A percentile compares a stretch with the other conserved stretches of the same genome.
These are phyloP conservation scores for Hylomyscus alleni DNA, from an alignment of 2,797 vertebrate genomes.

Conservation along the genomic window DNA sequence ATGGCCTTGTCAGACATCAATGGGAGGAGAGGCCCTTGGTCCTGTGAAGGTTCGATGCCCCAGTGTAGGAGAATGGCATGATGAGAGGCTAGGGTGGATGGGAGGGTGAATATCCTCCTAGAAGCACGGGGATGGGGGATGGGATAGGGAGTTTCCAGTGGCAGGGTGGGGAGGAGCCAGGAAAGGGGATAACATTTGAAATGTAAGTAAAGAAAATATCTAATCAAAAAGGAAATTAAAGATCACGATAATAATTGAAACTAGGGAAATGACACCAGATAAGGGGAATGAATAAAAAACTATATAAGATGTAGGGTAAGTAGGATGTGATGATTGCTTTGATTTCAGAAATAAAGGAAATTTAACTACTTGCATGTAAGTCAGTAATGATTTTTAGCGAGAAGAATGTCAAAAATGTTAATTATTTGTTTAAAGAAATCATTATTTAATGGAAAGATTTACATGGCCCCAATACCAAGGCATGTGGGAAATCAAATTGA, in stretches of 20 bases:
- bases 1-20: too few relatives aligned
- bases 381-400: neutral
- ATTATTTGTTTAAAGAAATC: slow-evolving; percentile 26
- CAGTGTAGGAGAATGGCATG: too few relatives aligned
- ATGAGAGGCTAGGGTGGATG: too few relatives aligned
- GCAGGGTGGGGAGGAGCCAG: too few relatives aligned
- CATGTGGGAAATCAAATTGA: neutral
- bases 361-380: neutral
- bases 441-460: slow-evolving; percentile 3
- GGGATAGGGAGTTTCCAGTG: too few relatives aligned
- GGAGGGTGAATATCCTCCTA: too few relatives aligned
- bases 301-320: neutral
- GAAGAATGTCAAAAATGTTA: neutral
- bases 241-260: neutral
- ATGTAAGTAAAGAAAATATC: too few relatives aligned
- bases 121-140: too few relatives aligned
- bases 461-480: neutral
- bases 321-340: neutral
- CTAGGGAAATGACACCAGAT: neutral
- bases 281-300: neutral
- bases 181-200: too few relatives aligned
- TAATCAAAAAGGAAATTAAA: neutral
- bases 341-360: neutral
- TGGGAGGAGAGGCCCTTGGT: too few relatives aligned
- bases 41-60: too few relatives aligned